These are phyloP conservation scores for Gibbula magus DNA, from an alignment of 2,888 invertebrate species.

Conservation along the genomic window DNA sequence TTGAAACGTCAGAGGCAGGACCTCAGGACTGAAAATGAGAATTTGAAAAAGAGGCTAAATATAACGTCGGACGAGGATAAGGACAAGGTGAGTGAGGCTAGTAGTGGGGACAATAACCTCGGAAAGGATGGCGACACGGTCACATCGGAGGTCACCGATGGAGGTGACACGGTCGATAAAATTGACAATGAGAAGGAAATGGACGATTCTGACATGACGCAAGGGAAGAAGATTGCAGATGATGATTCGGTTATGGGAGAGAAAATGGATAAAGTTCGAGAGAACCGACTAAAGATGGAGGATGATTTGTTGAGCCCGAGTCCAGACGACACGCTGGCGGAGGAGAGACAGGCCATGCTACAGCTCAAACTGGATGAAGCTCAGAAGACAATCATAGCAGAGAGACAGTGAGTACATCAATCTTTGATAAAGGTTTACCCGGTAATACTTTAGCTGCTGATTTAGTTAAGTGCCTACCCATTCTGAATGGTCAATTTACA, in stretches of 20 bases:
- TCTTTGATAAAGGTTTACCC: too few relatives aligned
- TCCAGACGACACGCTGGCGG: neutral
- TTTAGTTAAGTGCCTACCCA: too few relatives aligned
- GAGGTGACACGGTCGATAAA: slow-evolving; percentile 22
- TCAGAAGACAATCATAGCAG: slow-evolving; percentile 83
- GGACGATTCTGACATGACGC: slow-evolving; percentile 28
- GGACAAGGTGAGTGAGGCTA: slow-evolving; percentile 1
- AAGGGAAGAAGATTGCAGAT: neutral
- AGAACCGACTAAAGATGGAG: slow-evolving; percentile 21
- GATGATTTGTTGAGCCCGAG: neutral
- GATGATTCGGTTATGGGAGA: neutral
- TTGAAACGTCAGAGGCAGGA: slow-evolving; percentile 88
- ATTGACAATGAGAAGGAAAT: slow-evolving; percentile 27
- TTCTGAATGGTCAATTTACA: too few relatives aligned
- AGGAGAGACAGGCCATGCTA: slow-evolving; percentile 67
- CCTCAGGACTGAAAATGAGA: slow-evolving; percentile 71
- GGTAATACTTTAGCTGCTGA: too few relatives aligned
- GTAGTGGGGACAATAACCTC: neutral
- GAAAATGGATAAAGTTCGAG: slow-evolving; percentile 4
- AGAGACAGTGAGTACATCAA: slow-evolving; percentile 82
- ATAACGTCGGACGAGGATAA: neutral
- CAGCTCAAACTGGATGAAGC: slow-evolving; percentile 85
- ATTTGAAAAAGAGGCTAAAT: slow-evolving; percentile 29
- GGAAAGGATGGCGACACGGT: neutral
- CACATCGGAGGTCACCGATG: neutral